Percentiles rank a stretch among this genome's conserved stretches.
Evolutionary conservation across 2,113 vertebrate species (phyloP).

Genomic region (Montifringilla adamsi): DNA sequence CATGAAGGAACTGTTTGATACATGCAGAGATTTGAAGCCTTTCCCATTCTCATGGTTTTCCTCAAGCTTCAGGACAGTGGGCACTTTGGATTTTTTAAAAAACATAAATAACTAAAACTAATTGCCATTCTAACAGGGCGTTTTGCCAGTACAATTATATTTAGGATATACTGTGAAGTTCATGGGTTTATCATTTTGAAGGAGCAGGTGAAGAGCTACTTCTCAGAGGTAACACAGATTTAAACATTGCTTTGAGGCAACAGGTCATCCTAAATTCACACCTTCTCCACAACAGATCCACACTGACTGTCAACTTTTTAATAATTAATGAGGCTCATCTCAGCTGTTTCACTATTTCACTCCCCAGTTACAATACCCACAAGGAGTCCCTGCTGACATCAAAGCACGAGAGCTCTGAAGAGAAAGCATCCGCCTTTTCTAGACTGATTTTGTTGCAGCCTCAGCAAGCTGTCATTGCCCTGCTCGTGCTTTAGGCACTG

Average conservation of each 20-base stretch:
- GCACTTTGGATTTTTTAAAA: background rate
- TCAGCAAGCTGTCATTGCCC: background rate
- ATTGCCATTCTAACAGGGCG: background rate
- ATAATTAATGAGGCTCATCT: background rate
- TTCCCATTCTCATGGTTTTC: background rate
- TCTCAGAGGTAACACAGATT: background rate
- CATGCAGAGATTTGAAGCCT: background rate
- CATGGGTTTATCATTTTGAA: background rate
- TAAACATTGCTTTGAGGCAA: background rate
- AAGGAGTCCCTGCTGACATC: background rate
- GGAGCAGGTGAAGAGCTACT: background rate
- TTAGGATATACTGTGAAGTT: background rate
- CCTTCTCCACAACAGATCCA: background rate
- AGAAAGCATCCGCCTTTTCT: background rate
- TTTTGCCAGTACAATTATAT: background rate
- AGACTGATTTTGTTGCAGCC: background rate
- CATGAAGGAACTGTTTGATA: background rate
- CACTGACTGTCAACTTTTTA: background rate
- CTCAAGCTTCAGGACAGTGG: background rate
- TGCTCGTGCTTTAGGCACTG: background rate
- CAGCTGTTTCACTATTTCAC: background rate
- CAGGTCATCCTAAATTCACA: background rate
- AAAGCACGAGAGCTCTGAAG: background rate
- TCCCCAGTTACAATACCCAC: background rate
- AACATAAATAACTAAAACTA: background rate